These are phyloP conservation scores for Diabrotica undecimpunctata DNA, from an alignment of 1,140 invertebrate genomes.

Conservation along the genomic window DNA sequence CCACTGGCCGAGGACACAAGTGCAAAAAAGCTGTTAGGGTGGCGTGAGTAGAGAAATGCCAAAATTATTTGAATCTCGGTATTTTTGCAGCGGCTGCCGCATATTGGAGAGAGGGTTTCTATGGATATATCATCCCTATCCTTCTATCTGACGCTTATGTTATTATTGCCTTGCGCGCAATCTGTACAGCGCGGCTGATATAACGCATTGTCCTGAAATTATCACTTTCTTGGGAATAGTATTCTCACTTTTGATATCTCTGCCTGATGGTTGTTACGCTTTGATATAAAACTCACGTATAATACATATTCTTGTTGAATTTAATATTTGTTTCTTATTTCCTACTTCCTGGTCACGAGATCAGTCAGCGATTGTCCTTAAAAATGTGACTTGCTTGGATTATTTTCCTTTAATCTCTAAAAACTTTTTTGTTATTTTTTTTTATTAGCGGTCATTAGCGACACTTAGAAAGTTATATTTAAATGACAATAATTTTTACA, in stretches of 20 bases:
- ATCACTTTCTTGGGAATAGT: constrained; percentile 18
- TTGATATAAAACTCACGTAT: constrained; percentile 13
- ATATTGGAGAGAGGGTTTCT: constrained; percentile 24
- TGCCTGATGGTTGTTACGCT: not conserved
- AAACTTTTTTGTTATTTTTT: too few relatives aligned
- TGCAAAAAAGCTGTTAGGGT: constrained; percentile 24
- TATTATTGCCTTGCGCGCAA: constrained; percentile 21
- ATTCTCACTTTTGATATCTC: constrained; percentile 14
- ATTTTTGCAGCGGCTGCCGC: constrained; percentile 22
- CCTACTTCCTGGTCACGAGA: not conserved
- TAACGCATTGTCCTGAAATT: constrained; percentile 18
- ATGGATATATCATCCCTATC: constrained; percentile 23
- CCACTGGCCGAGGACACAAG: constrained; percentile 19
- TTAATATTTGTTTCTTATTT: not conserved
- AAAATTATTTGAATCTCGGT: constrained; percentile 21
- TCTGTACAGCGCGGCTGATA: constrained; percentile 15
- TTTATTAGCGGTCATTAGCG: too few relatives aligned
- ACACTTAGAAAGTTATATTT: too few relatives aligned
- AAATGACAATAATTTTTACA: too few relatives aligned
- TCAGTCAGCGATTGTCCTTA: not conserved
- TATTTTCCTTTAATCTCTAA: not conserved
- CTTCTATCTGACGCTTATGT: constrained; percentile 20
- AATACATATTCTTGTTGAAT: constrained; percentile 12
- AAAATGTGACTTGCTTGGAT: not conserved
- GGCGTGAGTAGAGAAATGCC: constrained; percentile 11